These are phyloP conservation scores for Gobius niger DNA, from an alignment of 2,113 vertebrate genomes.

Conservation along the genomic window DNA sequence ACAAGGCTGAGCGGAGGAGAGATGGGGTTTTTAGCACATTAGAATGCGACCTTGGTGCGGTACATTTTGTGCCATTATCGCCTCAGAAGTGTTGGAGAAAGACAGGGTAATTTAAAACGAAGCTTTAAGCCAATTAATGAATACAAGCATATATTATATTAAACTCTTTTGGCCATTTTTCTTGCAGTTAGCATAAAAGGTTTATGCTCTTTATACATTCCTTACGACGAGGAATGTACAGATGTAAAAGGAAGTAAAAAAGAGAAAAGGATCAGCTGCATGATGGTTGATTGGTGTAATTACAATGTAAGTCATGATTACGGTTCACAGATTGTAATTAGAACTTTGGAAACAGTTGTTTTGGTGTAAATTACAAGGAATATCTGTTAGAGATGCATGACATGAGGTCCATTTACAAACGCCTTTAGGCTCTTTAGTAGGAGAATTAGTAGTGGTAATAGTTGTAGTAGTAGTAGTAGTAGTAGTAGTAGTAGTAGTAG, in stretches of 20 bases:
- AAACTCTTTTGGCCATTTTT: no score
- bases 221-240: background rate
- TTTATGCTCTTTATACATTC: no score
- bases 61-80: background rate
- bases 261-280: background rate
- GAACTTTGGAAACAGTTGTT: background rate
- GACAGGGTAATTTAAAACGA: no score
- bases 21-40: background rate
- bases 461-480: no score
- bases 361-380: background rate
- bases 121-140: no score
- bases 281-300: slow-evolving; percentile 4
- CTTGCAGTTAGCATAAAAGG: no score
- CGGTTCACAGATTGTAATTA: background rate
- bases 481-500: no score
- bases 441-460: no score
- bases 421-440: background rate
- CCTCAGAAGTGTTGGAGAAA: background rate
- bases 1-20: background rate
- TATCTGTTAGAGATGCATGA: background rate
- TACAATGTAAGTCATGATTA: background rate
- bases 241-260: background rate
- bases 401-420: background rate
- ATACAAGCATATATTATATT: no score
- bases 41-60: background rate